Conservation (phyloP, 2,113 vertebrate species). For the Dipodomys spectabilis region DNA sequence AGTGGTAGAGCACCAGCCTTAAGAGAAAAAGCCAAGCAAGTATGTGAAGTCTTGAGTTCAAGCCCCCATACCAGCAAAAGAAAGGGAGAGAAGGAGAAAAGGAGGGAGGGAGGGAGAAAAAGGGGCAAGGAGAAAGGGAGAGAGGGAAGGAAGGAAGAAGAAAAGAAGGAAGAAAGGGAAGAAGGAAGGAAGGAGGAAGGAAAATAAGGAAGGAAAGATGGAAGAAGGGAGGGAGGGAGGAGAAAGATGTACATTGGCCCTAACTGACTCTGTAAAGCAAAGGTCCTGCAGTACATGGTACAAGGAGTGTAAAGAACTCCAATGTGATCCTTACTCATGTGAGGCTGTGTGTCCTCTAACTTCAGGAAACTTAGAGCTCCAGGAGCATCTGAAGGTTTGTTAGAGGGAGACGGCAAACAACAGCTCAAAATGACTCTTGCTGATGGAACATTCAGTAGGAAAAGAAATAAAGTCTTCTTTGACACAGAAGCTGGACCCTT, state of each 20-base stretch:
- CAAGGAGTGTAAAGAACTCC: background rate
- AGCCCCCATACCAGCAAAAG: no score
- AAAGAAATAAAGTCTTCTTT: constrained; percentile 5
- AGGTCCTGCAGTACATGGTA: background rate
- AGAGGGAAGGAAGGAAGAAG: no score
- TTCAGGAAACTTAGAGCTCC: background rate
- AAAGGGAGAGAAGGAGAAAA: no score
- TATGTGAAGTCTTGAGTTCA: no score
- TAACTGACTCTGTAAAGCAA: constrained; percentile 29
- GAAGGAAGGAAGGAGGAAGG: no score
- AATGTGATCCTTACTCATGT: constrained; percentile 3
- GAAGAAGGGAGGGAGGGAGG: background rate
- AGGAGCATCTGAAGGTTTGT: background rate
- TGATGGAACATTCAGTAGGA: background rate
- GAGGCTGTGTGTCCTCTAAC: background rate
- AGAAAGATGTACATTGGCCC: no score
- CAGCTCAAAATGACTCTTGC: background rate
- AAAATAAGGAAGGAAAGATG: no score
- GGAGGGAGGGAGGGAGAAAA: no score
- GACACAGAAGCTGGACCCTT: background rate
- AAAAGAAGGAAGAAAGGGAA: no score
- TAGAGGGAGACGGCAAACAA: background rate
- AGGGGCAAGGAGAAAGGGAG: no score
- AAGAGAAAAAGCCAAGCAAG: no score
- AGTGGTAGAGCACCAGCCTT: no score